Evolutionary conservation across 2,888 invertebrate species (phyloP), one percentile per base, ranked within the genome.

Genomic region (Sinelater perroti): DNA sequence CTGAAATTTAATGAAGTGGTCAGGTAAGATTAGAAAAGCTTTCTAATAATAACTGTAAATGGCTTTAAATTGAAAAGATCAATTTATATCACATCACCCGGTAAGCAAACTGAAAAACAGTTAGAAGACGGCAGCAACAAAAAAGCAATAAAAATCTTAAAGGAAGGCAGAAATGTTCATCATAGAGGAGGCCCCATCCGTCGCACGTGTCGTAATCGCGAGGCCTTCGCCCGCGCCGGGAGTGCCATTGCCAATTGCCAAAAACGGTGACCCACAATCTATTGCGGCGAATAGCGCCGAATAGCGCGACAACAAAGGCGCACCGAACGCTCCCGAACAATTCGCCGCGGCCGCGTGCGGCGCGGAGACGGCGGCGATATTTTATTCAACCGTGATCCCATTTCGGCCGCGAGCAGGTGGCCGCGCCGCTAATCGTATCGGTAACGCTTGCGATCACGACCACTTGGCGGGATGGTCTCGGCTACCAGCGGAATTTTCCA

Each of bases 201-300:
- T n/a, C n/a, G n/a, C n/a, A n/a, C n/a, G n/a, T n/a, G n/a, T n/a
- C n/a, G n/a, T n/a, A n/a, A n/a, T n/a, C n/a, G n/a, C n/a, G n/a
- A n/a, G n/a, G n/a, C n/a, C n/a, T n/a, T n/a, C n/a, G 40, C 14
- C 21, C 14, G 18, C 18, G n/a, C 7, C 16, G 14, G 40, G 40
- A 40, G 40, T 40, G 40, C 40, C 40, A 40, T 40, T 53, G 53
- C 45, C 45, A 42, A 51, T 45, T 35, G 21, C 45, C 35, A 45
- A 44, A 49, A 55, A 56, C 21, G 40, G 20, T 56, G 56, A 56
- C 56, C 56, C 44, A 56, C 36, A 38, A 56, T 50, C 28, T 26
- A 21, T 30, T 35, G 44, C 14, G 44, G 28, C 28, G 38, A 31
- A 56, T 56, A 35, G 56, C 46, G 26, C 38, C 28, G 47, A 54